Evolutionary conservation across 2,113 vertebrate species (phyloP), one percentile per base, ranked within the genome.

Genomic region (Aspidoscelis tigris): DNA sequence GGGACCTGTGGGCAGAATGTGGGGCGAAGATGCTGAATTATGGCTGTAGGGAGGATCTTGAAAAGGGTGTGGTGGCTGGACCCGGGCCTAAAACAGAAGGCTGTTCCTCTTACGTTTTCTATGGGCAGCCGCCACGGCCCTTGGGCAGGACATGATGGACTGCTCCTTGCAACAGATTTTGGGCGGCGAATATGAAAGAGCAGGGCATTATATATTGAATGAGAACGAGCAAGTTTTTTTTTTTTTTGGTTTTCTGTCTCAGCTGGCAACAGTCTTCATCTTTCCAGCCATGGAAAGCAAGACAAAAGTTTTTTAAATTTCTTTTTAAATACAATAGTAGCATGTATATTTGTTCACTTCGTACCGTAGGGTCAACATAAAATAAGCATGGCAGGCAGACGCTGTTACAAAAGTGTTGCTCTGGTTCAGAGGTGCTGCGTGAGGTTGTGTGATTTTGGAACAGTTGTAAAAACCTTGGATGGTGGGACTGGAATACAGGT

Each of bases 61-160:
- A 21, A 61, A 79, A 84, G 83, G 83, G 83, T 84, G 83, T 84
- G 83, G 83, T 69, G 18, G 26, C 22, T 73, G 69, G 83, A 72
- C 39, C 55, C 18, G 7, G 76, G 83, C 83, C 83, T 72, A 39
- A 70, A 72, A 26, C 18, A 9, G 68, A 24, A 71, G 18, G 14
- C 33, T 70, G 5, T 33, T 21, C 39, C 53, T 2, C 72, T 50
- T 16, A 16, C 43, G 53, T 61, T 39, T 2, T 24, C 50, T 18
- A 3, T 55, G 33, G 47, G 4, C 9, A 50, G 11, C 20, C 79
- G 50, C 43, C 64, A 21, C 33, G 12, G 33, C 26, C 33, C 3
- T 12, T 12, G n/a, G 65, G 64, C n/a, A 41, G 66, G 39, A 33
- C 10, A 55, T 64, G 53, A 47, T 18, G 33, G 69, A 41, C 83